Percentiles rank a stretch among this genome's conserved stretches.
phyloP scores from a whole-genome alignment of 2,888 invertebrate species.

The Galeopsomyia nigrocyanea region DNA sequence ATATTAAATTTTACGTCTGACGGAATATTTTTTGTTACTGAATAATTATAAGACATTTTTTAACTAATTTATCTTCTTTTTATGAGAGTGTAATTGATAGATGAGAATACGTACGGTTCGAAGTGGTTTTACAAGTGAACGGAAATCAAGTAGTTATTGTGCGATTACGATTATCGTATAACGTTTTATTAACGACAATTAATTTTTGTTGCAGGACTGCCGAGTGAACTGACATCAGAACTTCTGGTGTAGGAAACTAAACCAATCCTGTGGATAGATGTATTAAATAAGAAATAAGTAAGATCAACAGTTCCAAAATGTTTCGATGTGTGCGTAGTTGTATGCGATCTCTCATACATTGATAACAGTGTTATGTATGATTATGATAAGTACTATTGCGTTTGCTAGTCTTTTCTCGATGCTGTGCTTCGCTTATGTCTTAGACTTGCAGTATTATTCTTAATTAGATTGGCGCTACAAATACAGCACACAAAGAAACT shows the following conservation, averaged over 20 bases:
- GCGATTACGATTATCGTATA: neutral
- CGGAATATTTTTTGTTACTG: neutral
- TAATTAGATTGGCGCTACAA: conserved; percentile 41
- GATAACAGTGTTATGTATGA: conserved; percentile 22
- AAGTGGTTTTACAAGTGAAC: neutral
- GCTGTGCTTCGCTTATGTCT: conserved; percentile 40
- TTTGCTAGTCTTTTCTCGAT: conserved; percentile 45
- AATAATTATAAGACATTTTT: conserved; percentile 2
- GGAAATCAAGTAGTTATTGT: conserved; percentile 42
- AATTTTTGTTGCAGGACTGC: conserved; percentile 57
- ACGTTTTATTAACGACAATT: neutral
- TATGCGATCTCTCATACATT: conserved; percentile 35
- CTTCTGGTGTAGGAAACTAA: conserved; percentile 49
- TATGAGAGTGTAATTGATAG: conserved; percentile 22
- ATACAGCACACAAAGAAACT: conserved; percentile 44
- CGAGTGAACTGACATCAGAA: conserved; percentile 57
- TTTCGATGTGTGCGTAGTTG: conserved; percentile 45
- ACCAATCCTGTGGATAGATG: conserved; percentile 54
- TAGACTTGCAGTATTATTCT: conserved; percentile 47
- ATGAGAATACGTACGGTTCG: neutral
- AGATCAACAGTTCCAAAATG: conserved; percentile 42
- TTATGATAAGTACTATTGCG: conserved; percentile 39
- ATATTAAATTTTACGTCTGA: conserved; percentile 39
- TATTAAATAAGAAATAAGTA: conserved; percentile 46
- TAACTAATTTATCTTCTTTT: too few relatives aligned